Evolutionary conservation across 2,113 vertebrate species (phyloP).

Genomic region (Thunnus maccoyii): DNA sequence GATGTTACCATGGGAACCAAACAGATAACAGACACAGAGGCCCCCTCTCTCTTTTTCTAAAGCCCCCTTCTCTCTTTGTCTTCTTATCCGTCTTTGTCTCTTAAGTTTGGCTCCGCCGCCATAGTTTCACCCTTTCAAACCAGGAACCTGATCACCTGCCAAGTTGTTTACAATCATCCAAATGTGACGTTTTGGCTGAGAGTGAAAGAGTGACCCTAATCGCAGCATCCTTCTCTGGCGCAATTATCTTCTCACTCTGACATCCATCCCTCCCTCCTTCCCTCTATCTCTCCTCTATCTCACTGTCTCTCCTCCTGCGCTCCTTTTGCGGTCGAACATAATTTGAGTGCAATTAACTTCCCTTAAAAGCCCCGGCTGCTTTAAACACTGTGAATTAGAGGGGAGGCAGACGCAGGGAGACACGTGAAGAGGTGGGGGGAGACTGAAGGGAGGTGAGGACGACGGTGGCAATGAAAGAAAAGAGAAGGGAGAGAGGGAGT

Average conservation of each 20-base stretch:
- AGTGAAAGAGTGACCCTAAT: conserved; percentile 80
- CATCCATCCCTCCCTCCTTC: conserved; percentile 74
- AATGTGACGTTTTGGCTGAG: conserved; percentile 66
- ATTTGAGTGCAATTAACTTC: conserved; percentile 90
- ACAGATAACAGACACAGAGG: conserved; percentile 57
- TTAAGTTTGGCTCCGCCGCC: conserved; percentile 31
- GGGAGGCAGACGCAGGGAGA: conserved; percentile 72
- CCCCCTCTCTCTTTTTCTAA: conserved; percentile 30
- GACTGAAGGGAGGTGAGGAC: conserved; percentile 45
- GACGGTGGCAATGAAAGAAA: conserved; percentile 56
- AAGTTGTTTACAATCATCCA: conserved; percentile 73
- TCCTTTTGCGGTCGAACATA: conserved; percentile 86
- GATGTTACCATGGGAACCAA: conserved; percentile 81
- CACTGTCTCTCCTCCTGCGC: conserved; percentile 71
- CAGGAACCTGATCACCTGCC: conserved; percentile 71
- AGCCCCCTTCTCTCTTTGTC: conserved; percentile 42
- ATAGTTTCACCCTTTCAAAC: conserved; percentile 60
- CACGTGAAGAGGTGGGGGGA: conserved; percentile 42
- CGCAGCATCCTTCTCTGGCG: conserved; percentile 70
- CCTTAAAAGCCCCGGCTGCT: conserved; percentile 87
- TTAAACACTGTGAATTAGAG: conserved; percentile 86
- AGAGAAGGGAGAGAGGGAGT: conserved; percentile 1
- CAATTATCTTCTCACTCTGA: conserved; percentile 82
- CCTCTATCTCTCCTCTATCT: conserved; percentile 65
- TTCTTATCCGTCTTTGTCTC: conserved; percentile 63